Percentiles rank a stretch among this genome's conserved stretches.
These are phyloP conservation scores for Sylvia atricapilla DNA, from an alignment of 2,113 vertebrate genomes.

Conservation along the genomic window DNA sequence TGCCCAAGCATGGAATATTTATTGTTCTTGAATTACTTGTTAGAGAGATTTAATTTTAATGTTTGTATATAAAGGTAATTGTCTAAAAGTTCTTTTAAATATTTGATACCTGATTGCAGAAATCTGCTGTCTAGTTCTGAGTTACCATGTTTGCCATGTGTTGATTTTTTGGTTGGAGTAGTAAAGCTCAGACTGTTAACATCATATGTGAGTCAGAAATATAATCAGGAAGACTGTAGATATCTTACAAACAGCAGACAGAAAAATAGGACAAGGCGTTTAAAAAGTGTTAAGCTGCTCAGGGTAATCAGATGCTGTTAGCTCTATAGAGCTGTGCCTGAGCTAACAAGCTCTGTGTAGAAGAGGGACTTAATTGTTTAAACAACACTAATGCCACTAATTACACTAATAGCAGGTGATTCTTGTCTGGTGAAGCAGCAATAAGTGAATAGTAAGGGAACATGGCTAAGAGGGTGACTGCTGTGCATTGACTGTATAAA, in stretches of 20 bases:
- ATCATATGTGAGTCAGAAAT: background rate
- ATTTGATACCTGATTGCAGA: background rate
- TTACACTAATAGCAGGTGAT: background rate
- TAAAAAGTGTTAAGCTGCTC: background rate
- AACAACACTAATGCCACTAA: background rate
- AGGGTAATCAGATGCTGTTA: background rate
- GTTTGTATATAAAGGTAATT: background rate
- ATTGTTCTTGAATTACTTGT: background rate
- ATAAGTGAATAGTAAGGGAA: background rate
- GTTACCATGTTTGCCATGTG: background rate
- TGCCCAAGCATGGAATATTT: background rate
- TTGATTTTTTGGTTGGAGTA: background rate
- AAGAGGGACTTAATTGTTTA: background rate
- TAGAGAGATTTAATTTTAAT: background rate
- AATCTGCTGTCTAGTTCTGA: background rate
- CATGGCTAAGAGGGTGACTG: background rate
- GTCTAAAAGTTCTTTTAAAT: background rate
- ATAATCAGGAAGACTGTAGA: background rate
- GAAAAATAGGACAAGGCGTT: background rate
- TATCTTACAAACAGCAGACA: background rate
- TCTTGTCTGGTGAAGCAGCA: background rate
- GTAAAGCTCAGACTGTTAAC: background rate
- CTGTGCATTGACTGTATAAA: background rate
- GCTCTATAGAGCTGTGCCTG: background rate
- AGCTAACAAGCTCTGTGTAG: background rate